Evolutionary conservation across 1,140 invertebrate species (phyloP).

Genomic region (Caenorhabditis brenneri): DNA sequence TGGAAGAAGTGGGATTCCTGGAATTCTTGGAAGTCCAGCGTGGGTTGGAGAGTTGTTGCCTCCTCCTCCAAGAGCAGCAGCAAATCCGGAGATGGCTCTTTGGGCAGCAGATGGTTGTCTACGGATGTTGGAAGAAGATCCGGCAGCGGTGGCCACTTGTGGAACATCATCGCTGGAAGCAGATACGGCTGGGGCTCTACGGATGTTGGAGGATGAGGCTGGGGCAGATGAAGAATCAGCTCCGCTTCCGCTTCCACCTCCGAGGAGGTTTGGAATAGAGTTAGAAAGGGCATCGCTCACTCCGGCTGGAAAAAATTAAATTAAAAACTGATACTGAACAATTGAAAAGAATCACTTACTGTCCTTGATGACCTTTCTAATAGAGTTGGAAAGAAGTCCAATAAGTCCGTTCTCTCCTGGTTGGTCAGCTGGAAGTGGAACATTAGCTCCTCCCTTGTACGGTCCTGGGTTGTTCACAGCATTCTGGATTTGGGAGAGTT

Average conservation of each 20-base stretch:
- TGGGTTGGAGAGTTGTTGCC: slow-evolving; percentile 68
- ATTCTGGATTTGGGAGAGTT: slow-evolving; percentile 61
- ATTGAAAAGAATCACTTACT: slow-evolving; percentile 59
- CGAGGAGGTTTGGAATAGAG: slow-evolving; percentile 63
- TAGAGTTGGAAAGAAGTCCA: slow-evolving; percentile 67
- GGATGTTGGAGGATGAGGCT: slow-evolving; percentile 9
- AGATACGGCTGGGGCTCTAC: background rate
- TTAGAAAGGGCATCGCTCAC: slow-evolving; percentile 69
- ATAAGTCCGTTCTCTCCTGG: slow-evolving; percentile 71
- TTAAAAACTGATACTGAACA: background rate
- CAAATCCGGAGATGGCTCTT: slow-evolving; percentile 66
- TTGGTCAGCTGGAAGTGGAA: slow-evolving; percentile 67
- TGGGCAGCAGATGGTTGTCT: slow-evolving; percentile 69
- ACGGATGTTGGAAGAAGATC: slow-evolving; percentile 58
- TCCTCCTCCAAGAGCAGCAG: slow-evolving; percentile 67
- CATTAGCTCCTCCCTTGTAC: slow-evolving; percentile 50
- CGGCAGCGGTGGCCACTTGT: background rate
- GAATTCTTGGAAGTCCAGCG: slow-evolving; percentile 67
- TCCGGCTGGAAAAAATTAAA: slow-evolving; percentile 62
- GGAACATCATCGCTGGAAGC: slow-evolving; percentile 44
- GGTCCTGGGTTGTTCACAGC: slow-evolving; percentile 55
- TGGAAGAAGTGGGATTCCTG: slow-evolving; percentile 69
- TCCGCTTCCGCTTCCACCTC: slow-evolving; percentile 51
- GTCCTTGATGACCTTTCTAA: slow-evolving; percentile 69
- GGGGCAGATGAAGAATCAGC: slow-evolving; percentile 43